Evolutionary conservation across 2,888 invertebrate species (phyloP).

Genomic region (Tipula vernalis): DNA sequence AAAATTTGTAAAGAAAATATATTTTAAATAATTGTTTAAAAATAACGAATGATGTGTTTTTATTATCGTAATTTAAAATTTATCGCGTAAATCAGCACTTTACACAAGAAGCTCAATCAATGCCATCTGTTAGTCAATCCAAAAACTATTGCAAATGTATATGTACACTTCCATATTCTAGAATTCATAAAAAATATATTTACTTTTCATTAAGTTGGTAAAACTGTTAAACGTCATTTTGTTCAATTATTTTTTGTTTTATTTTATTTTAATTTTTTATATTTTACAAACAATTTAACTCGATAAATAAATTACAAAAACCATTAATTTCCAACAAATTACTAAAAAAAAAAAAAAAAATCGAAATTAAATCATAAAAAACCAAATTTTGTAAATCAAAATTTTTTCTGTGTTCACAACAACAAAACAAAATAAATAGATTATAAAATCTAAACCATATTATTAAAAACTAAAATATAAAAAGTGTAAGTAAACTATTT

Average conservation of each 20-base stretch:
- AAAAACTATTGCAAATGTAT: neutral
- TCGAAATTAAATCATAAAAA: neutral
- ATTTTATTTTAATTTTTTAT: slow-evolving; percentile 1
- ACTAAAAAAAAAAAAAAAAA: neutral
- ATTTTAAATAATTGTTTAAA: neutral
- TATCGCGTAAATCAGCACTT: too few species aligned
- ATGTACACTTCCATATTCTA: neutral
- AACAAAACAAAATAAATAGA: too few species aligned
- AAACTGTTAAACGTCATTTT: neutral
- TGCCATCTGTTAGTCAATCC: neutral
- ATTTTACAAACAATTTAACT: neutral
- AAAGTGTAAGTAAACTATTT: neutral
- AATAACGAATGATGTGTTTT: neutral
- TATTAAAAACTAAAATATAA: neutral
- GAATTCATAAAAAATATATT: neutral
- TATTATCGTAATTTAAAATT: neutral
- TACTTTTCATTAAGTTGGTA: neutral
- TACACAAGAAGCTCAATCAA: neutral
- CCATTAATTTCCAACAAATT: neutral
- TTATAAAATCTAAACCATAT: neutral
- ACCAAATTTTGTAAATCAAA: neutral
- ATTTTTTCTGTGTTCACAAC: neutral
- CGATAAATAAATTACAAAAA: neutral
- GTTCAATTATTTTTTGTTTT: slow-evolving; percentile 4
- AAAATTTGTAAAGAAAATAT: neutral